Evolutionary conservation across 2,888 invertebrate species (phyloP), one percentile per base, ranked within the genome.

Genomic region (Lissonota sp.): DNA sequence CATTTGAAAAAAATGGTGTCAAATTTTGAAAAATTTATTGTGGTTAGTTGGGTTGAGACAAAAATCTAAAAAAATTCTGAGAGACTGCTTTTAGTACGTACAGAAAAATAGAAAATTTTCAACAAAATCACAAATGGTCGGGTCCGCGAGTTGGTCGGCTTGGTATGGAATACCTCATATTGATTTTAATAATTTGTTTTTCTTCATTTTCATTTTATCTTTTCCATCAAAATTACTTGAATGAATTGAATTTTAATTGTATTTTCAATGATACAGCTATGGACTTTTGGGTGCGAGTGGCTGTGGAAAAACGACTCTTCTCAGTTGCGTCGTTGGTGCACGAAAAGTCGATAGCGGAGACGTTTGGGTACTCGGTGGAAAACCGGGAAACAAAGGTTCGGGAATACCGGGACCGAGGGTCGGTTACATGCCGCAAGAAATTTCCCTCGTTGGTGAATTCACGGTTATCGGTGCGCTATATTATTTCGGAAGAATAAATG

Each of bases 361-460:
- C 12, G 93, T 98, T 6, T 94, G 94, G 91, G 97, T 97, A 0
- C 93, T 98, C 46, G 97, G 97, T 0, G 95, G 95, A 4, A 94
- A 92, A 67, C 97, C 97, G 0, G 93, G 93, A 10, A 92, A 93
- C 3, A 85, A 93, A 92, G 96, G 93, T 87, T 96, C 93, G 92
- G 96, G 93, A 83, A 95, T 94, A 86, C 97, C 94, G 58, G 97
- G 96, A 5, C 94, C 95, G 3, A 93, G 94, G 77, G 96, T 98
- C 0, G 98, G 98, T 12, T 98, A 97, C 89, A 98, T 98, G 98
- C 98, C 98, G 10, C 98, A 98, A 94, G 97, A 97, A 85, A 96
- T 97, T 83, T 97, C 97, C 0, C 91, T 97, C 51, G 96, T 96
- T 0, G 95, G 94, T 3, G 97, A 97, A 91, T 97, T 97, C 93